Evolutionary conservation across 2,113 vertebrate species (phyloP), one percentile per base, ranked within the genome.

Genomic region (Amazona vittata): DNA sequence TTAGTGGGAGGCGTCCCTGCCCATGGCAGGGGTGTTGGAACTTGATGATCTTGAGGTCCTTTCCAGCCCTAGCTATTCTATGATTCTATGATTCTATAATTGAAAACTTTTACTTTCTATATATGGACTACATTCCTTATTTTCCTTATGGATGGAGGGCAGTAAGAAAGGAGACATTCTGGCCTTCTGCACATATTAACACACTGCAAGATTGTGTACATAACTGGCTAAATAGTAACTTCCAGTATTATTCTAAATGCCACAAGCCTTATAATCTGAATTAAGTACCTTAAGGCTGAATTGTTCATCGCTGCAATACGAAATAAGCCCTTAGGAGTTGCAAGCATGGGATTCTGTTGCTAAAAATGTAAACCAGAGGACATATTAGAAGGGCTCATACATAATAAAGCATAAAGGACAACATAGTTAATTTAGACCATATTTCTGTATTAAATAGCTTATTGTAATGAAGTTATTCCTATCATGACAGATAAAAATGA

Each of bases 201-300:
- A 79, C 53, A 79, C 21, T 71, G 49, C 26, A 60, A 93, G 82
- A 49, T 85, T 60, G 39, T 83, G 63, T 80, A 93, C 28, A 49
- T 89, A 94, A 94, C 43, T 78, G 76, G 68, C 39, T 92, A 74
- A 91, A 86, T 69, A 91, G 63, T 73, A 94, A 83, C 62, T 64
- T 92, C 55, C 52, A 53, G 57, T 91, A 88, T 90, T 89, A 88
- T 80, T 96, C 44, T 76, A 91, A 97, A 90, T 91, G 80, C 87
- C 67, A 96, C 52, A 80, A 83, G 63, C 18, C 11, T 95, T 91
- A 82, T 84, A 94, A 89, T 46, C 46, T 74, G 65, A 64, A 96
- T 88, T 96, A 77, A 94, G 3, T 49, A 63, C 26, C 75, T 22
- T 80, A 84, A 93, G 74, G 25, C n/a, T 83, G 81, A 94, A 46